These are phyloP conservation scores for Drosophila obscura DNA, from an alignment of 1,140 invertebrate genomes.

Conservation along the genomic window DNA sequence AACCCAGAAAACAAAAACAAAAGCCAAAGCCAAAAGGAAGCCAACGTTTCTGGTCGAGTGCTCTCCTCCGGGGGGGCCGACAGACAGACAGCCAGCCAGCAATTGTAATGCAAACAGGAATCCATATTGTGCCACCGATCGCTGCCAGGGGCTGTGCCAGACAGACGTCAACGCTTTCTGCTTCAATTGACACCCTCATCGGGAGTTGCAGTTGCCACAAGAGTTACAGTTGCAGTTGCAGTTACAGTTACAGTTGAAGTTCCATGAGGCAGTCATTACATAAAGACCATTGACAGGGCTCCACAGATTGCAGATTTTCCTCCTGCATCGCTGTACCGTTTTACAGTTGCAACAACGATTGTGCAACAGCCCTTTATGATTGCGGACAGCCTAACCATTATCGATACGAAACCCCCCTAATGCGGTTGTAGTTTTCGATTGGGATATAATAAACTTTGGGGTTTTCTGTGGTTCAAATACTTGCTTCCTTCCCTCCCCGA, in stretches of 20 bases:
- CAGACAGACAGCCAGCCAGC: constrained; percentile 3
- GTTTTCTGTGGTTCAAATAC: no score
- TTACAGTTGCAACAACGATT: constrained; percentile 46
- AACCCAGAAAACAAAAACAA: constrained; percentile 37
- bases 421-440: constrained; percentile 41
- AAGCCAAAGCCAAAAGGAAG: constrained; percentile 64
- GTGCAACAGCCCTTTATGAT: constrained; percentile 48
- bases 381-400: constrained; percentile 16
- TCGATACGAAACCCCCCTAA: constrained; percentile 9
- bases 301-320: constrained; percentile 37
- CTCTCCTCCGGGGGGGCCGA: constrained; percentile 8
- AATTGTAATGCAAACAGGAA: constrained; percentile 78
- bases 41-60: constrained; percentile 76
- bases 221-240: constrained; percentile 19
- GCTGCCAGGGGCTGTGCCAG: constrained; percentile 24
- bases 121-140: constrained; percentile 61
- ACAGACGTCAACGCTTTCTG: constrained; percentile 60
- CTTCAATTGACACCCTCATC: constrained; percentile 76
- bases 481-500: background rate
- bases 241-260: constrained; percentile 38
- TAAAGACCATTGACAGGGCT: constrained; percentile 64
- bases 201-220: constrained; percentile 23
- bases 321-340: constrained; percentile 12
- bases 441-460: background rate
- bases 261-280: constrained; percentile 53